These are phyloP conservation scores for Prietella phreatophila DNA, from an alignment of 2,113 vertebrate species.

Conservation along the genomic window DNA sequence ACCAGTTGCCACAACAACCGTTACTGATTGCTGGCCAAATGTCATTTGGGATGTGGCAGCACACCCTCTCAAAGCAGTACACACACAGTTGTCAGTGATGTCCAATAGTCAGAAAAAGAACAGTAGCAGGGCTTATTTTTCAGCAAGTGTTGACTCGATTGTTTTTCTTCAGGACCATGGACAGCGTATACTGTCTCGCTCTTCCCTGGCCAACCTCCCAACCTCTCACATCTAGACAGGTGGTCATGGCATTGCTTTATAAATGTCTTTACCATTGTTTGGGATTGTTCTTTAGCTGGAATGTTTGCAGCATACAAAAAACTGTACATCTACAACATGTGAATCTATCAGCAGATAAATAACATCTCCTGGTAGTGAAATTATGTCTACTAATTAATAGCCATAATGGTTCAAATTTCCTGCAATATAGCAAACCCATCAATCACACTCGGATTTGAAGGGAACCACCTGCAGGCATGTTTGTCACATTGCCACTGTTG, in stretches of 20 bases:
- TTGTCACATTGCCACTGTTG: slow-evolving; percentile 18
- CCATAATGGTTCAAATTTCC: slow-evolving; percentile 34
- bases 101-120: not conserved
- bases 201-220: not conserved
- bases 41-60: slow-evolving; percentile 26
- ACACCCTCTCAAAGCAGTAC: not conserved
- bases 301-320: slow-evolving; percentile 1
- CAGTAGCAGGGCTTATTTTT: slow-evolving; percentile 19
- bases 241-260: not conserved
- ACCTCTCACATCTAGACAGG: not conserved
- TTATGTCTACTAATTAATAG: slow-evolving; percentile 35
- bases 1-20: slow-evolving; percentile 45
- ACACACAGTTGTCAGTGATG: slow-evolving; percentile 19
- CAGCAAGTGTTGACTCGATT: not conserved
- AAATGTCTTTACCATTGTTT: not conserved
- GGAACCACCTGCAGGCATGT: slow-evolving; percentile 27
- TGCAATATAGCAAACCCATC: slow-evolving; percentile 25
- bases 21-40: slow-evolving; percentile 38
- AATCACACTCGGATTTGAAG: slow-evolving; percentile 29
- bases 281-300: not conserved
- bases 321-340: not conserved
- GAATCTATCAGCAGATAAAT: slow-evolving; percentile 22
- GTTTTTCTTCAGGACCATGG: slow-evolving; percentile 35
- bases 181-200: not conserved
- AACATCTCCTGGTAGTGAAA: slow-evolving; percentile 4